These are phyloP conservation scores for Acromyrmex heyeri DNA, from an alignment of 1,140 invertebrate genomes.

Conservation along the genomic window DNA sequence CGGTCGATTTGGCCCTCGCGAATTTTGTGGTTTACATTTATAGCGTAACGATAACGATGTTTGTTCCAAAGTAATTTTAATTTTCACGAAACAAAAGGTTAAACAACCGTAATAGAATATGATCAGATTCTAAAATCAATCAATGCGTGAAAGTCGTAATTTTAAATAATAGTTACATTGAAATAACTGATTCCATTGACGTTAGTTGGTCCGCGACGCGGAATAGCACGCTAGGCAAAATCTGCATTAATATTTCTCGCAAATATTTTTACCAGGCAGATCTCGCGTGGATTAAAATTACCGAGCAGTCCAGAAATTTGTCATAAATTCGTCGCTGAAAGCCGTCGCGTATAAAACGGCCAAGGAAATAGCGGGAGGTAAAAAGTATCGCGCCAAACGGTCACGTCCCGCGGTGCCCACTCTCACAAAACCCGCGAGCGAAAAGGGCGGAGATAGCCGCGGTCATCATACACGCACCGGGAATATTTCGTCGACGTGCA, in stretches of 20 bases:
- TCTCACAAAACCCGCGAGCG: conserved; percentile 8
- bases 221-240: conserved; percentile 37
- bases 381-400: conserved; percentile 25
- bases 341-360: neutral
- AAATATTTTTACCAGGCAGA: conserved; percentile 60
- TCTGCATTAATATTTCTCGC: conserved; percentile 64
- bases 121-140: neutral
- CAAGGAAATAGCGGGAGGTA: neutral
- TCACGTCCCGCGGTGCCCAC: neutral
- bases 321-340: conserved; percentile 63
- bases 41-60: conserved; percentile 54
- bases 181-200: neutral
- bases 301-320: conserved; percentile 57
- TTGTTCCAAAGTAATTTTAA: neutral
- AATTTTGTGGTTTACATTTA: conserved; percentile 36
- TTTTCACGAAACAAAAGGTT: neutral
- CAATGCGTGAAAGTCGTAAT: neutral
- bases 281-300: conserved; percentile 53
- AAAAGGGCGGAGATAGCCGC: conserved; percentile 5
- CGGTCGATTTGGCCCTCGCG: conserved; percentile 20
- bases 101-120: neutral
- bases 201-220: neutral
- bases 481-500: conserved; percentile 29
- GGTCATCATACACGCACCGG: conserved; percentile 43
- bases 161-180: neutral